These are phyloP conservation scores for Hemitrygon akajei DNA, from an alignment of 2,797 vertebrate genomes.

Conservation along the genomic window DNA sequence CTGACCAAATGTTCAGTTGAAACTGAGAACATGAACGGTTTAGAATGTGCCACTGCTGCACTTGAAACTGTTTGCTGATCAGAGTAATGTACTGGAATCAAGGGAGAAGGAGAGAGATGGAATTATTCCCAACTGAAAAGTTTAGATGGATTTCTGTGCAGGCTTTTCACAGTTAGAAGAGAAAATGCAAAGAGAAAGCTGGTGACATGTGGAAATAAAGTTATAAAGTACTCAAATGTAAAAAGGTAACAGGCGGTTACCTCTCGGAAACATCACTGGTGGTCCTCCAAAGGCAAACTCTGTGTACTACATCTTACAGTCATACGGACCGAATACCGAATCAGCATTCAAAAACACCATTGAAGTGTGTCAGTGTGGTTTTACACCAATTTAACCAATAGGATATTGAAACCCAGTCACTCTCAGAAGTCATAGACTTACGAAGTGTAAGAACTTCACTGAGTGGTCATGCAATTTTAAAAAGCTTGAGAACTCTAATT, in stretches of 20 bases:
- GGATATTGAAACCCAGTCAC: neutral
- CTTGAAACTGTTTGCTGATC: neutral
- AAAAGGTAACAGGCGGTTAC: neutral
- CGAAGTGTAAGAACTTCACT: neutral
- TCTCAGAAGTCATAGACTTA: neutral
- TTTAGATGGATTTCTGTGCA: neutral
- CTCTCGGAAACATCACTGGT: neutral
- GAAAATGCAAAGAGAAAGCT: neutral
- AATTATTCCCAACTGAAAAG: neutral
- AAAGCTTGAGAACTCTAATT: neutral
- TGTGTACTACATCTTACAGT: neutral
- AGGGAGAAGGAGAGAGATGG: neutral
- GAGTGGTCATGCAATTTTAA: neutral
- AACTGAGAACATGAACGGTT: neutral
- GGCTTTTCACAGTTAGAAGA: neutral
- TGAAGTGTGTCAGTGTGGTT: neutral
- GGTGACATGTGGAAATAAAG: neutral
- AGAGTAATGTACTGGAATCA: neutral
- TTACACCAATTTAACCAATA: neutral
- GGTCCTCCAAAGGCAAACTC: too few species aligned
- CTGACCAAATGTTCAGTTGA: neutral
- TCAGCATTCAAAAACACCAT: neutral
- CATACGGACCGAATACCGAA: neutral
- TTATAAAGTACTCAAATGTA: neutral
- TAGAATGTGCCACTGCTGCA: neutral